A percentile compares a stretch with the other conserved stretches of the same genome.
These are phyloP conservation scores for Agrilus cyanescens DNA, from an alignment of 2,888 invertebrate genomes.

Conservation along the genomic window DNA sequence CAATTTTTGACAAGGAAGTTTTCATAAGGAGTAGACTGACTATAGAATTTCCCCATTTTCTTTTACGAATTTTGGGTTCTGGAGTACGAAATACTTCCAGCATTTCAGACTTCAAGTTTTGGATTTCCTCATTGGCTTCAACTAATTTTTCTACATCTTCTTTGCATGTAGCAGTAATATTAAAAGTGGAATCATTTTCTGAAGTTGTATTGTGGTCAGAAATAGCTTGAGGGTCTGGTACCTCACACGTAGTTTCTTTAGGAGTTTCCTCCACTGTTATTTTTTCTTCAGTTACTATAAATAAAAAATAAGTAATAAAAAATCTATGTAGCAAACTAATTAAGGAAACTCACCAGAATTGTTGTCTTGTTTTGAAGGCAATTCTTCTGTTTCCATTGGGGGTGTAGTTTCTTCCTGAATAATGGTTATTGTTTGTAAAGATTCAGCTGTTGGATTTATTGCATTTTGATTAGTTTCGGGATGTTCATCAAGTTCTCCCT, in stretches of 20 bases:
- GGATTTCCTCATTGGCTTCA: conserved; percentile 5
- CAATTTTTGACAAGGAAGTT: conserved; percentile 16
- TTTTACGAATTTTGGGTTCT: conserved; percentile 6
- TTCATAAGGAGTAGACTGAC: conserved; percentile 9
- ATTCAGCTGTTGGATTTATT: no score
- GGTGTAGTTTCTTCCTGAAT: no score
- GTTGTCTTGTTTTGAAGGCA: no score
- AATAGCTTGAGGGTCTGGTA: not conserved
- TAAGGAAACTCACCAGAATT: no score
- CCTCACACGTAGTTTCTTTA: not conserved
- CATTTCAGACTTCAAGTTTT: conserved; percentile 4
- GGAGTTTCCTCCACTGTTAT: not conserved
- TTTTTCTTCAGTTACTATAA: not conserved
- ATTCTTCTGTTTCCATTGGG: no score
- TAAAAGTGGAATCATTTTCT: conserved; percentile 11
- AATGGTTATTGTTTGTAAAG: no score
- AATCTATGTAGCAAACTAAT: no score
- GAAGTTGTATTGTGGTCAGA: no score
- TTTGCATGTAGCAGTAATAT: conserved; percentile 5
- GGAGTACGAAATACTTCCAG: conserved; percentile 3
- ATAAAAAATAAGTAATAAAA: no score
- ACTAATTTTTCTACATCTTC: conserved; percentile 4
- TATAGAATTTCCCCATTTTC: conserved; percentile 14
- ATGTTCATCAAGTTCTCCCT: no score
- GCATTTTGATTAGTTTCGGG: no score